Evolutionary conservation across 2,888 invertebrate species (phyloP).

Genomic region (Drosophila buzzatii): DNA sequence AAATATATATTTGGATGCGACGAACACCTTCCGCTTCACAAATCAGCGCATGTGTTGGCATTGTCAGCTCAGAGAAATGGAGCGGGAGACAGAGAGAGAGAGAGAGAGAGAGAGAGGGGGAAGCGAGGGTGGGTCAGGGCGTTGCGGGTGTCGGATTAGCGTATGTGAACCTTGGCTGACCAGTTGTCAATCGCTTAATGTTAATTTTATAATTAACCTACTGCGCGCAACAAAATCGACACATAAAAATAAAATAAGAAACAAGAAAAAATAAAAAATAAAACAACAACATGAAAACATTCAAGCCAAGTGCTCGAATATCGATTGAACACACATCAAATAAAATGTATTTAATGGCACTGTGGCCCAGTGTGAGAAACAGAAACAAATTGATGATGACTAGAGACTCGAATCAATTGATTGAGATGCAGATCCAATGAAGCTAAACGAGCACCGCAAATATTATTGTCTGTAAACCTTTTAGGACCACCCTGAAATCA

Average conservation of each 20-base stretch:
- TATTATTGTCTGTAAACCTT: not conserved
- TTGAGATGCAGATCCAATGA: not conserved
- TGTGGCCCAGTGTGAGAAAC: slow-evolving; percentile 17
- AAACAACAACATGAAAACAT: slow-evolving; percentile 17
- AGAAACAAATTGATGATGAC: not conserved
- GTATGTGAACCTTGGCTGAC: slow-evolving; percentile 60
- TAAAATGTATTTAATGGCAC: slow-evolving; percentile 37
- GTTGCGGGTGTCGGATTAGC: not conserved
- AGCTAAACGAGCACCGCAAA: not conserved
- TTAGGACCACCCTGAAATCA: not conserved
- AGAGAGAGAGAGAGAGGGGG: too few relatives aligned
- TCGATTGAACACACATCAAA: slow-evolving; percentile 42
- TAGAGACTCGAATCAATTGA: slow-evolving; percentile 9
- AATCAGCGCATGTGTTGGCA: slow-evolving; percentile 71
- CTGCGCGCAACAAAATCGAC: slow-evolving; percentile 41
- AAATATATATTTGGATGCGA: slow-evolving; percentile 72
- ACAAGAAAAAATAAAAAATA: slow-evolving; percentile 3
- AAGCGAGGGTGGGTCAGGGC: too few relatives aligned
- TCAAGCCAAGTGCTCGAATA: slow-evolving; percentile 47
- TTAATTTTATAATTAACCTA: slow-evolving; percentile 76
- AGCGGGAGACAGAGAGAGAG: not conserved
- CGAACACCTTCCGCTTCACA: slow-evolving; percentile 81
- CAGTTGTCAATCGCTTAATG: slow-evolving; percentile 72
- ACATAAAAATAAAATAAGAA: slow-evolving; percentile 4
- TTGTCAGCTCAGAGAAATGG: slow-evolving; percentile 38